Evolutionary conservation across 2,888 invertebrate genomes (phyloP), one percentile per base, ranked within the genome.

Genomic region (Byasa hedistus): DNA sequence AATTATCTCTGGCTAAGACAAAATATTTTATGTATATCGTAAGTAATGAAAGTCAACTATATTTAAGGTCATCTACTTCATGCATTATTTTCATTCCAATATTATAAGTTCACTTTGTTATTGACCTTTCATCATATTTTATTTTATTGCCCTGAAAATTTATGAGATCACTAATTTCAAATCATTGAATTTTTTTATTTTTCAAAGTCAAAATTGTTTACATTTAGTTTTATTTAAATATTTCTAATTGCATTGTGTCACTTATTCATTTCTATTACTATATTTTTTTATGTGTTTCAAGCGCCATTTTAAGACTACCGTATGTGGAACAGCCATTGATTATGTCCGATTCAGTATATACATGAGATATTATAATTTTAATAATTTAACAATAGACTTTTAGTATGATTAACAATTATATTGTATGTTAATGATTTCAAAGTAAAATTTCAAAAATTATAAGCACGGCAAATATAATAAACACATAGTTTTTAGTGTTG

Each of bases 21-120:
- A 48, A 21, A 44, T 57, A 22, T 48, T 57, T 44, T 39, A 52
- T 64, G 59, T 57, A 54, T 59, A 44, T 59, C 19, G 10, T 52
- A 52, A 55, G 59, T 24, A 12, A 61, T 61, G 44, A 44, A 63
- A 27, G 15, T 57, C 27, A 63, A 57, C 36, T 32, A 57, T 57
- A 27, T 21, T 15, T 36, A 56, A 44, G 58, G 2, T 58, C 22
- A 52, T 57, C 22, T 27, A 17, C 51, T 39, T 57, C 51, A 27
- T 10, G 44, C 32, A 48, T 57, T 24, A 27, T 44, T 61, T 58
- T 62, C 66, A 66, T 66, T 66, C 66, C 66, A 62, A 61, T 66
- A 54, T 39, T 57, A n/a, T 44, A 21, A 55, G 21, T 17, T 54
- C n/a, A n/a, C 24, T 59, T 15, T 7, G 17, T 44, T 19, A 15